A percentile compares a stretch with the other conserved stretches of the same genome.
These are phyloP conservation scores for Sarcophaga variegata DNA, from an alignment of 2,888 invertebrate genomes.

Conservation along the genomic window DNA sequence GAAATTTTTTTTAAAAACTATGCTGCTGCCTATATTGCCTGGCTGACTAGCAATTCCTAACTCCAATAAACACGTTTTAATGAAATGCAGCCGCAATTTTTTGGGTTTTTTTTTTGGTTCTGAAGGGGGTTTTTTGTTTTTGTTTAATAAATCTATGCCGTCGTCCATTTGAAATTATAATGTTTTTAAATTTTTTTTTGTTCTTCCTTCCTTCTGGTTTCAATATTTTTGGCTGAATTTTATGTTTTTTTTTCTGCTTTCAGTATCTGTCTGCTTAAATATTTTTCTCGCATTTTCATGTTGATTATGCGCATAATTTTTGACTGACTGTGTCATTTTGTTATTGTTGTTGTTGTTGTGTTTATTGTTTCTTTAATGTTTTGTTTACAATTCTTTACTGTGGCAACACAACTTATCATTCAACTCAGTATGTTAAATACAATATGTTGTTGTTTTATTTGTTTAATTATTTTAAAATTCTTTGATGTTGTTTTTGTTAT, in stretches of 20 bases:
- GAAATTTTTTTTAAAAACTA: background rate
- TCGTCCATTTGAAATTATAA: constrained; percentile 56
- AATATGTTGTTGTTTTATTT: constrained; percentile 11
- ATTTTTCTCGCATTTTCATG: constrained; percentile 75
- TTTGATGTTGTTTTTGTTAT: background rate
- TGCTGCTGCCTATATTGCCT: background rate
- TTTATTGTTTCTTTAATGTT: constrained; percentile 49
- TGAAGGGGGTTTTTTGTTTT: background rate
- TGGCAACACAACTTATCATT: constrained; percentile 47
- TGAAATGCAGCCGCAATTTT: constrained; percentile 52
- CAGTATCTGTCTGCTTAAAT: constrained; percentile 45
- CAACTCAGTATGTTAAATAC: constrained; percentile 36
- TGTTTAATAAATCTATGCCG: constrained; percentile 55
- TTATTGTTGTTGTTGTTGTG: constrained; percentile 51
- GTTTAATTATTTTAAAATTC: constrained; percentile 48
- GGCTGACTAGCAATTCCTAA: constrained; percentile 19
- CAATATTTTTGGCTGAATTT: constrained; percentile 47
- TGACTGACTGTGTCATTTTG: constrained; percentile 63
- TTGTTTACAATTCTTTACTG: constrained; percentile 49
- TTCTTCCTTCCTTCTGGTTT: constrained; percentile 24
- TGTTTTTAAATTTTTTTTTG: background rate
- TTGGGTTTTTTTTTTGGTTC: background rate
- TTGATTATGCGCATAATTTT: constrained; percentile 81
- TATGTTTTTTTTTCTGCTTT: background rate
- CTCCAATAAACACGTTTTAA: constrained; percentile 44